A percentile compares a stretch with the other conserved stretches of the same genome.
These are phyloP conservation scores for Platycheirus rosarum DNA, from an alignment of 2,888 invertebrate species.

Conservation along the genomic window DNA sequence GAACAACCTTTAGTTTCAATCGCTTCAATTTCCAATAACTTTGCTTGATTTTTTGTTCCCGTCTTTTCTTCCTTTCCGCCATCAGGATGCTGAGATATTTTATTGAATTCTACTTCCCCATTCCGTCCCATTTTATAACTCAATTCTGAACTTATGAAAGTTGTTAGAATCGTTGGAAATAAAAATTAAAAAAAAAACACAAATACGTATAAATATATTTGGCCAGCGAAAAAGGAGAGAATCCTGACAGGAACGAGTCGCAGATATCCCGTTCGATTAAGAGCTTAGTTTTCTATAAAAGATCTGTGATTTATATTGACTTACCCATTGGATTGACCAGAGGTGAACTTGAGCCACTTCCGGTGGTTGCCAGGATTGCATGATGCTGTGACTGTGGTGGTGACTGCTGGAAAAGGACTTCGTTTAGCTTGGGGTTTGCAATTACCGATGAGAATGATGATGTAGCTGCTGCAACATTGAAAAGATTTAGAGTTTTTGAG, in stretches of 20 bases:
- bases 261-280: conserved; percentile 49
- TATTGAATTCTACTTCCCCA: conserved; percentile 54
- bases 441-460: conserved; percentile 33
- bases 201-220: neutral
- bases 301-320: conserved; percentile 48
- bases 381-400: conserved; percentile 49
- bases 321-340: conserved; percentile 55
- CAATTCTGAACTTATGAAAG: conserved; percentile 56
- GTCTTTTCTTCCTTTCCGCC: conserved; percentile 35
- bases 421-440: conserved; percentile 60
- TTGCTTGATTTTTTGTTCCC: conserved; percentile 16
- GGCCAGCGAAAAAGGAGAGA: neutral
- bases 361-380: conserved; percentile 23
- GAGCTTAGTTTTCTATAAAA: conserved; percentile 35
- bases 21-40: conserved; percentile 72
- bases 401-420: conserved; percentile 49
- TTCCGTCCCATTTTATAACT: conserved; percentile 47
- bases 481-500: conserved; percentile 21
- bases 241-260: conserved; percentile 29
- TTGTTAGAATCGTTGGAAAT: conserved; percentile 8
- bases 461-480: conserved; percentile 47
- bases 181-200: neutral
- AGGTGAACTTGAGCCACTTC: conserved; percentile 59
- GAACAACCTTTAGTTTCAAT: conserved; percentile 73
- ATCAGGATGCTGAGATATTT: conserved; percentile 59